Conservation (phyloP, 2,797 vertebrate genomes). For the Megalops cyprinoides region DNA sequence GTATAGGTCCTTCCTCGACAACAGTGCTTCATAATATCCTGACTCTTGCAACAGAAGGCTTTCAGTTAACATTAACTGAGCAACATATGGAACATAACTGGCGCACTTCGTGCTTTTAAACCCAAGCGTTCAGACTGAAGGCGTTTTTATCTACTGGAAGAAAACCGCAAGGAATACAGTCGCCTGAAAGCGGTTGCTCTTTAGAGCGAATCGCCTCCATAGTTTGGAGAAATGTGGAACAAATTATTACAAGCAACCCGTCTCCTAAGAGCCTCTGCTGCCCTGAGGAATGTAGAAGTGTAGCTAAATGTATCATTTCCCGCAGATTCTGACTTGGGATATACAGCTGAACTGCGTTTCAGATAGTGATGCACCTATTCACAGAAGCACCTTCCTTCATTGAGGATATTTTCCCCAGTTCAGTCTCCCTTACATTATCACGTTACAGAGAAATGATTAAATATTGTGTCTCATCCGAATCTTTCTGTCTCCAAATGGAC, state of each 20-base stretch:
- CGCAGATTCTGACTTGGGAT: slow-evolving; percentile 17
- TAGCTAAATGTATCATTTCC: slow-evolving; percentile 35
- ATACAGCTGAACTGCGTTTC: not conserved
- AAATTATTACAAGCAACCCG: slow-evolving; percentile 34
- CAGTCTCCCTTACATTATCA: not conserved
- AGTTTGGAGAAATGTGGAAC: slow-evolving; percentile 46
- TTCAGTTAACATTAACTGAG: not conserved
- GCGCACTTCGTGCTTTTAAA: not conserved
- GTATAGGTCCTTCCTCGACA: not conserved
- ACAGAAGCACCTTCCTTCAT: not conserved
- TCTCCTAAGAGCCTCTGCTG: slow-evolving; percentile 39
- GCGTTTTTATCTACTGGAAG: not conserved
- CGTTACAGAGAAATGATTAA: not conserved
- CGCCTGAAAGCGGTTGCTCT: not conserved
- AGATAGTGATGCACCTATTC: not conserved
- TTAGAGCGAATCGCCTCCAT: not conserved
- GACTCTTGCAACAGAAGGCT: not conserved
- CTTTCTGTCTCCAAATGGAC: not conserved
- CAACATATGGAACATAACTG: not conserved
- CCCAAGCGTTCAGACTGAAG: not conserved
- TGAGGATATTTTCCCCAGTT: not conserved
- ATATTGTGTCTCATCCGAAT: not conserved
- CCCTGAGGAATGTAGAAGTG: slow-evolving; percentile 40
- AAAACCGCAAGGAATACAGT: slow-evolving; percentile 38
- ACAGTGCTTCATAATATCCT: not conserved